Evolutionary conservation across 2,888 invertebrate species (phyloP).

Genomic region (Erebia ligea): DNA sequence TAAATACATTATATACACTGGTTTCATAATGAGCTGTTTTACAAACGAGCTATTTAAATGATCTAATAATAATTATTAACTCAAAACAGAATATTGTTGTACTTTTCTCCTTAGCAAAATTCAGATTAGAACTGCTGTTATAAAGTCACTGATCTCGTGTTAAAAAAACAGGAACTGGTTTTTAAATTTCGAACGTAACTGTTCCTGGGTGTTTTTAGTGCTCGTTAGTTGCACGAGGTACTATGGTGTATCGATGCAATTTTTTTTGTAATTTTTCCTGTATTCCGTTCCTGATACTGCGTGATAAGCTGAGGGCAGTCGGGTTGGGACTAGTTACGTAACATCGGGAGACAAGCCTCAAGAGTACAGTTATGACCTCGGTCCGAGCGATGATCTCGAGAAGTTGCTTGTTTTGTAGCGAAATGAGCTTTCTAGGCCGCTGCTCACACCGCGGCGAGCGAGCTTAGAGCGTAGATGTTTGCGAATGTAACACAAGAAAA

Average conservation of each 20-base stretch:
- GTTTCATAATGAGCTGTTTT: not conserved
- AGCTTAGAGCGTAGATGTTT: not conserved
- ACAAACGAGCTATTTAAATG: not conserved
- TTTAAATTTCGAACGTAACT: conserved; percentile 39
- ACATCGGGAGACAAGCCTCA: conserved; percentile 61
- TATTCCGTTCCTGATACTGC: conserved; percentile 44
- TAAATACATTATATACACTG: conserved; percentile 17
- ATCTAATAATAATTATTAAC: not conserved
- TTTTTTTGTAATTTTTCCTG: conserved; percentile 7
- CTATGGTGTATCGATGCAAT: conserved; percentile 5
- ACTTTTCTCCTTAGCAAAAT: conserved; percentile 21
- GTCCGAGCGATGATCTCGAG: conserved; percentile 77
- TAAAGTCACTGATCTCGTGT: conserved; percentile 31
- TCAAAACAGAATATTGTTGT: not conserved
- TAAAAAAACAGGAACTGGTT: conserved; percentile 38
- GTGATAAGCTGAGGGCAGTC: conserved; percentile 64
- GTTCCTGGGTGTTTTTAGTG: conserved; percentile 30
- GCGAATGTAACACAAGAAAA: not conserved
- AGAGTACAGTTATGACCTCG: conserved; percentile 81
- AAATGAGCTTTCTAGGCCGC: conserved; percentile 73
- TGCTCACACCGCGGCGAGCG: conserved; percentile 56
- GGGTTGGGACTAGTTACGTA: conserved; percentile 77
- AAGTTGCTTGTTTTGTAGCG: conserved; percentile 75
- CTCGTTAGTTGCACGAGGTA: conserved; percentile 28
- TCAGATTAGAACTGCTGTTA: conserved; percentile 15